These are phyloP conservation scores for Polydesmus complanatus DNA, from an alignment of 2,888 invertebrate genomes.

Conservation along the genomic window DNA sequence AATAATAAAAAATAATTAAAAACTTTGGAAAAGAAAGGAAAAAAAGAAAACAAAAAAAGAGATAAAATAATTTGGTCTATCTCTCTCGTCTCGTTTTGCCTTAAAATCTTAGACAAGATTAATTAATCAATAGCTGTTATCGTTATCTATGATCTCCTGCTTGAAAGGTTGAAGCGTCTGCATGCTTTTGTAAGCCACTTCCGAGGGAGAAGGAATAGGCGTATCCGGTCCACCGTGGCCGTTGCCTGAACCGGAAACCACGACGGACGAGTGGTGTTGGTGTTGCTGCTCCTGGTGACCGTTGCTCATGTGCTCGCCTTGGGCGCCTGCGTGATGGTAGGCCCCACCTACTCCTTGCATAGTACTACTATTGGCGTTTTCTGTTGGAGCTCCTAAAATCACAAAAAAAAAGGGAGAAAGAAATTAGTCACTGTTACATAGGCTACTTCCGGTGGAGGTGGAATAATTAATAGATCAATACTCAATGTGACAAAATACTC, in stretches of 20 bases:
- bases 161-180: background rate
- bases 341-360: background rate
- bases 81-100: no score
- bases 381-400: background rate
- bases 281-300: background rate
- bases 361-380: background rate
- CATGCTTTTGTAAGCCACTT: background rate
- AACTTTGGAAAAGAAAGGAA: no score
- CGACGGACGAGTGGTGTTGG: background rate
- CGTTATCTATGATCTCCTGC: background rate
- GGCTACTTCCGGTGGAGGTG: no score
- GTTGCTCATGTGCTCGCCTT: background rate
- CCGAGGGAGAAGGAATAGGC: background rate
- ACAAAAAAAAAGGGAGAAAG: background rate
- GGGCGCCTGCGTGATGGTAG: background rate
- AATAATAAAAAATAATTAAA: no score
- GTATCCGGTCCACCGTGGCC: background rate
- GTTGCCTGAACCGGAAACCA: background rate
- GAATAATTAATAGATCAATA: no score
- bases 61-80: no score
- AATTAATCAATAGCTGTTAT: no score
- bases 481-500: no score
- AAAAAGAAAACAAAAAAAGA: no score
- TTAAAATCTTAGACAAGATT: no score
- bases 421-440: no score